A percentile compares a stretch with the other conserved stretches of the same genome.
Conservation (phyloP, 2,113 vertebrate species). For the Platysternon megacephalum region DNA sequence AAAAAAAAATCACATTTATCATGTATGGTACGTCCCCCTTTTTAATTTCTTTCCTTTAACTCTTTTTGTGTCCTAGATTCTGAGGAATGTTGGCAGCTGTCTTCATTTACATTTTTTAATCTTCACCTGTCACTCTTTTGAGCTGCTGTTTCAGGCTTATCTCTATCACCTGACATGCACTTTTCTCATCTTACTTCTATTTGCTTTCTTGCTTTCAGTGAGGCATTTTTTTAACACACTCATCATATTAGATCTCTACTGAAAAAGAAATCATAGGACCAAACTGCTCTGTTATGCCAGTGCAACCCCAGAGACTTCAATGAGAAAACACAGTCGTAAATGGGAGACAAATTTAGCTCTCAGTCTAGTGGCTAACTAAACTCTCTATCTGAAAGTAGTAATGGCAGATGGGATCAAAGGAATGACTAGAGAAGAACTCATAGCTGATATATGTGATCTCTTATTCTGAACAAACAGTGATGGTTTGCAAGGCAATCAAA, state of each 20-base stretch:
- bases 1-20: constrained; percentile 14
- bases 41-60: constrained; percentile 32
- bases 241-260: neutral
- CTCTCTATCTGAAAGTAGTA: constrained; percentile 15
- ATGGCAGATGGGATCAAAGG: constrained; percentile 28
- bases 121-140: constrained; percentile 52
- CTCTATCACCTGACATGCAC: constrained; percentile 58
- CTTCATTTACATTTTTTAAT: constrained; percentile 67
- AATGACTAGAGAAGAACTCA: neutral
- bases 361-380: neutral
- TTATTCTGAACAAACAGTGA: neutral
- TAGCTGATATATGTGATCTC: neutral
- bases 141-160: constrained; percentile 62
- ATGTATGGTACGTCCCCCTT: neutral
- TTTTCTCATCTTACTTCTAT: constrained; percentile 55
- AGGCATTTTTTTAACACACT: neutral
- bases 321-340: constrained; percentile 15
- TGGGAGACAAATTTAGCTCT: neutral
- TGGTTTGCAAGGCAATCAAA: neutral
- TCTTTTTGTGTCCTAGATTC: constrained; percentile 25
- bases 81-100: constrained; percentile 18
- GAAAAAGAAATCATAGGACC: constrained; percentile 11
- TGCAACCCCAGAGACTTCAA: constrained; percentile 9
- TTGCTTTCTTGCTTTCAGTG: constrained; percentile 4
- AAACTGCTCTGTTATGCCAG: neutral